Evolutionary conservation across 1,140 invertebrate genomes (phyloP).

Genomic region (Zaprionus ghesquierei): DNA sequence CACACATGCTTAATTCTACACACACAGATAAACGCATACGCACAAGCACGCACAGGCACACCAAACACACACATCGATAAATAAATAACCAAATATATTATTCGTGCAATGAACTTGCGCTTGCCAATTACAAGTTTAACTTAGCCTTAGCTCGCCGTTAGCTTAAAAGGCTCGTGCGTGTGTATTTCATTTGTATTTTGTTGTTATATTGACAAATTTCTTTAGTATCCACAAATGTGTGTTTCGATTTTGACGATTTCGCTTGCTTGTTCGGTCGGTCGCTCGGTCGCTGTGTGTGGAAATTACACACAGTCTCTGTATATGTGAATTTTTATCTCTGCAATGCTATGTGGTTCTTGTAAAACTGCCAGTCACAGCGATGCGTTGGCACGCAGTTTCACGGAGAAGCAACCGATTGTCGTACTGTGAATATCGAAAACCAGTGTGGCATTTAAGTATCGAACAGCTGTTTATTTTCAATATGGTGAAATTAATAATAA

Average conservation of each 20-base stretch:
- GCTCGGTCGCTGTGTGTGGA: constrained; percentile 23
- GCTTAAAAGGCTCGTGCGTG: background rate
- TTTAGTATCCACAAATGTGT: constrained; percentile 13
- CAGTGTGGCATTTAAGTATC: constrained; percentile 25
- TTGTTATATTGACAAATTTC: constrained; percentile 5
- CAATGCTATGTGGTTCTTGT: constrained; percentile 58
- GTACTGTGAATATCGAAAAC: constrained; percentile 44
- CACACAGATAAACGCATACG: constrained; percentile 12
- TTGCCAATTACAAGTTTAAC: constrained; percentile 56
- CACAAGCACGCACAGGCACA: constrained; percentile 10
- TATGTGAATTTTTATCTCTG: constrained; percentile 56
- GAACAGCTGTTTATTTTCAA: constrained; percentile 29
- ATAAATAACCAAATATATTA: constrained; percentile 77
- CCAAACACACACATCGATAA: constrained; percentile 20
- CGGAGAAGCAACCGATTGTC: constrained; percentile 22
- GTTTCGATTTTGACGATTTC: constrained; percentile 26
- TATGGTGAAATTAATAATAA: background rate
- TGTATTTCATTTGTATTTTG: constrained; percentile 9
- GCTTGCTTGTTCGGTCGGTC: constrained; percentile 7
- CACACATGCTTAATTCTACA: constrained; percentile 32
- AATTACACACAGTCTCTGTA: constrained; percentile 56
- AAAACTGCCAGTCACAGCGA: constrained; percentile 48
- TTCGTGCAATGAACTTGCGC: constrained; percentile 72
- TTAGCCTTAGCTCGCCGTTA: constrained; percentile 4
- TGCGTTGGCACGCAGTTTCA: constrained; percentile 17